Evolutionary conservation across 1,140 invertebrate species (phyloP), one percentile per base, ranked within the genome.

Genomic region (Platyscapa corneri): DNA sequence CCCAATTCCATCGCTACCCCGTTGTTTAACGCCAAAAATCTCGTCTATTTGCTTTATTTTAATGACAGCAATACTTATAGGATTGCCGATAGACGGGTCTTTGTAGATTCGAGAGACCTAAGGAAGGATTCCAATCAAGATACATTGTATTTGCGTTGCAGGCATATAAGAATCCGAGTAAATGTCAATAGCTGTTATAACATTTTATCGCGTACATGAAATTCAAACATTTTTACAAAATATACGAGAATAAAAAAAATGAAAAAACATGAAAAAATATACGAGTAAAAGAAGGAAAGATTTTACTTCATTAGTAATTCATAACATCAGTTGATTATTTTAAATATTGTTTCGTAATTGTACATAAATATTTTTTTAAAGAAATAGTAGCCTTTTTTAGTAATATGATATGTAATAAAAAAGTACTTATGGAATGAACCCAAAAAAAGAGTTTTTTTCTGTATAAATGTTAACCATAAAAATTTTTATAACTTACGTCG

Each of bases 31-130:
- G 7, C 91, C 92, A 53, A 95, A 93, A n/a, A 93, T 89, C 34
- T 95, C 91, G 37, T 94, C 92, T 53, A 95, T 92, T 27, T 95
- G 92, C 27, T 96, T 90, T 65, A 96, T 94, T 84, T 96, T 95
- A 12, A 97, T 95, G 16, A 98, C 95, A 0, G 96, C 95, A 46
- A 98, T 95, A 87, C 95, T 96, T 67, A 98, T 95, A 0, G 96
- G 95, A 90, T 97, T 97, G 10, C 97, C 96, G 85, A 98, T 96
- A 49, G 95, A 96, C 10, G 96, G 95, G 90, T 98, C 96, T 86
- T 96, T 96, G 91, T 96, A 98, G 84, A 98, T 95, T 46, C 95
- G 94, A 12, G 96, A 95, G 14, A 97, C 96, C 96, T 96, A 88
- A 89, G 2, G 30, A 67, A 67, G 32, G 37, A 37, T 70, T 37